phyloP scores from a whole-genome alignment of 2,797 vertebrate species.

The Ispidina picta region DNA sequence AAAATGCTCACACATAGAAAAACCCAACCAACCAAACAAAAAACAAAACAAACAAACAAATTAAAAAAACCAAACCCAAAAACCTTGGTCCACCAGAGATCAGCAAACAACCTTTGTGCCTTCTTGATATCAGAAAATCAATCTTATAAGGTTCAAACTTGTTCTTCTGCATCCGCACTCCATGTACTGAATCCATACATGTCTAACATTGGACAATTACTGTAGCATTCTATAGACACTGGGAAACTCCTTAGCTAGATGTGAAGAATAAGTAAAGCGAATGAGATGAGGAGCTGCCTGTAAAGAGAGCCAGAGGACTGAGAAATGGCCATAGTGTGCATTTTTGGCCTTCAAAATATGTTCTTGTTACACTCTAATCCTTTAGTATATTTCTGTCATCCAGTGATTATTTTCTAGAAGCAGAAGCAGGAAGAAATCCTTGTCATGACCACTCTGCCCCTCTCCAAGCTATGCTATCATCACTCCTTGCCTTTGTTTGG shows the following conservation, averaged over 20 bases:
- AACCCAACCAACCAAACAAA: no score
- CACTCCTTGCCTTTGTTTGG: background rate
- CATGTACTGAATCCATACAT: background rate
- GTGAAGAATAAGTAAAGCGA: background rate
- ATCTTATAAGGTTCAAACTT: background rate
- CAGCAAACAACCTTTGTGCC: background rate
- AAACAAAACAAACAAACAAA: no score
- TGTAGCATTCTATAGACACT: background rate
- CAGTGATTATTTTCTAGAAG: background rate
- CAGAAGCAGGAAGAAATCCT: background rate
- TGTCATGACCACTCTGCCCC: background rate
- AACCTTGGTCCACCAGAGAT: background rate
- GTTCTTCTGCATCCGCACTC: background rate
- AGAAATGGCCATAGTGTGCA: background rate
- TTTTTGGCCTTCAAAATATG: background rate
- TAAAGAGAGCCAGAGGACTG: background rate
- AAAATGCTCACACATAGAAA: background rate
- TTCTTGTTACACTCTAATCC: background rate
- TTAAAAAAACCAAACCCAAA: background rate
- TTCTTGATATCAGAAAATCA: background rate
- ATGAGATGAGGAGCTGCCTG: background rate
- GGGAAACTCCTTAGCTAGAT: background rate
- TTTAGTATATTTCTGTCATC: background rate
- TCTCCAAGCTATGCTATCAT: background rate
- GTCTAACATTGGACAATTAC: fast-evolving